A percentile compares a stretch with the other conserved stretches of the same genome.
Conservation (phyloP, 2,113 vertebrate species). For the Microtus richardsoni region DNA sequence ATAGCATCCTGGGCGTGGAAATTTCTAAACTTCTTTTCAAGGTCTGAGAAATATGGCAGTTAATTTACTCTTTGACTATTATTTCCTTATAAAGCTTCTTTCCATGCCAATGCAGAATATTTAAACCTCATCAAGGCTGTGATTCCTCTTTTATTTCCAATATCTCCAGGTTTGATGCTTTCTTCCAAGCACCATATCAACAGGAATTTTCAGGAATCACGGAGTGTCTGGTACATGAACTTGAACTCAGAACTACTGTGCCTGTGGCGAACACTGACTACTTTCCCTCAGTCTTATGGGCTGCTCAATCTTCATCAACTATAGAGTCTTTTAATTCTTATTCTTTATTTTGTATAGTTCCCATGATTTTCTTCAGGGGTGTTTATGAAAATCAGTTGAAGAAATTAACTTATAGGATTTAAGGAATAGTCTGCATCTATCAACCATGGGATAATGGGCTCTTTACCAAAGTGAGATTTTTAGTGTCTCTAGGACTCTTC, state of each 20-base stretch:
- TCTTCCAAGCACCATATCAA: no score
- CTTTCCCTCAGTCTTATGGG: neutral
- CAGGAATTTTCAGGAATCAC: neutral
- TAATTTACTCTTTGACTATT: no score
- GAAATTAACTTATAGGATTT: neutral
- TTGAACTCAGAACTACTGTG: neutral
- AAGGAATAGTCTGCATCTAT: neutral
- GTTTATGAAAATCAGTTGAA: neutral
- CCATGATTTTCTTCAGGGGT: neutral
- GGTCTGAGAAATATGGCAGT: neutral
- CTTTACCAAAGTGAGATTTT: neutral
- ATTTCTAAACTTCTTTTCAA: no score
- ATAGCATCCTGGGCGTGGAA: no score
- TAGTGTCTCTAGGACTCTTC: neutral
- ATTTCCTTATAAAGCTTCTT: neutral
- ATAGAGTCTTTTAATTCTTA: neutral
- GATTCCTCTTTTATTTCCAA: no score
- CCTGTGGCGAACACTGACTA: neutral
- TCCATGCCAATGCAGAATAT: neutral
- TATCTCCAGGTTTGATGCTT: neutral
- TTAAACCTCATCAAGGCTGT: accelerated
- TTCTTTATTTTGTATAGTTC: neutral
- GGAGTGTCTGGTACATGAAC: neutral
- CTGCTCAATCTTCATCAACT: neutral
- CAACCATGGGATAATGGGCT: neutral